phyloP scores from a whole-genome alignment of 2,888 invertebrate species.

The Ormyrus nitidulus region DNA sequence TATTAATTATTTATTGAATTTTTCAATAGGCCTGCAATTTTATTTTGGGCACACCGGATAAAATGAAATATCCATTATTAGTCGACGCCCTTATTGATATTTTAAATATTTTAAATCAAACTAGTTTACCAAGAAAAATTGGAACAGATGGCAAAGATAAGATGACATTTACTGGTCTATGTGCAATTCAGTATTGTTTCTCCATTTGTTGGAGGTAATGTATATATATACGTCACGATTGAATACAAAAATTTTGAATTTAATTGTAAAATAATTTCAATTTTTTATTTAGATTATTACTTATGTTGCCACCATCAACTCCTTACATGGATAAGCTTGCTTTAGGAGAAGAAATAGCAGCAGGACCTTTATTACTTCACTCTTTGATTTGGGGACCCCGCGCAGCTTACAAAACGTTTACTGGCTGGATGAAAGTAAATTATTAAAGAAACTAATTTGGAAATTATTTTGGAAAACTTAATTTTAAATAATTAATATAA shows the following conservation, averaged over 20 bases:
- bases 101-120: slow-evolving; percentile 86
- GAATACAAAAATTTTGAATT: not conserved
- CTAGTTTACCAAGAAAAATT: slow-evolving; percentile 68
- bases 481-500: slow-evolving; percentile 20
- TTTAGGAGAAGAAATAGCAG: slow-evolving; percentile 81
- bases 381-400: slow-evolving; percentile 93
- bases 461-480: slow-evolving; percentile 3
- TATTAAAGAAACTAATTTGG: slow-evolving; percentile 1
- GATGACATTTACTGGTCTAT: slow-evolving; percentile 80
- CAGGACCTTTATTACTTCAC: slow-evolving; percentile 85
- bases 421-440: slow-evolving; percentile 87
- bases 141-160: slow-evolving; percentile 69
- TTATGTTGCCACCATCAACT: slow-evolving; percentile 92
- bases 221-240: too few relatives aligned
- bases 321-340: slow-evolving; percentile 89
- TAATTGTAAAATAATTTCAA: not conserved
- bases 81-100: slow-evolving; percentile 91
- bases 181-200: slow-evolving; percentile 94
- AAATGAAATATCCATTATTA: slow-evolving; percentile 90
- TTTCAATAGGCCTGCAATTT: slow-evolving; percentile 88
- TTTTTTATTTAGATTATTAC: slow-evolving; percentile 80
- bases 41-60: slow-evolving; percentile 93
- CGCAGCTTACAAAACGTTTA: slow-evolving; percentile 88
- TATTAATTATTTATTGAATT: slow-evolving; percentile 36
- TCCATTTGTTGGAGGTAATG: slow-evolving; percentile 87